A percentile compares a stretch with the other conserved stretches of the same genome.
Evolutionary conservation across 2,797 vertebrate species (phyloP).

Genomic region (Phrynocephalus guinanensis): DNA sequence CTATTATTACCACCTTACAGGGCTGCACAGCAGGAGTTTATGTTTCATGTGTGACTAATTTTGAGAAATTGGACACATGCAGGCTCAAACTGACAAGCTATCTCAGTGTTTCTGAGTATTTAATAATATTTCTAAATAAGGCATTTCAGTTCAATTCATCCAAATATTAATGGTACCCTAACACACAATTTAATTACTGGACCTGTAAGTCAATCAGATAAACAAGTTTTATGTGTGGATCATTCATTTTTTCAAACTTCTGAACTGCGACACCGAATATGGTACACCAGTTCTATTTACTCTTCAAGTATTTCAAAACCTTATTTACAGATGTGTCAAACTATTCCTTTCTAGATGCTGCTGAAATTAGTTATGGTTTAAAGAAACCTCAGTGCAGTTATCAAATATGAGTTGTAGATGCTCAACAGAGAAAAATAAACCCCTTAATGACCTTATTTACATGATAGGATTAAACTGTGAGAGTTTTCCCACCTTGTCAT

Average conservation of each 20-base stretch:
- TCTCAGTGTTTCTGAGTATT: conserved; percentile 4
- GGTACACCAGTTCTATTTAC: conserved; percentile 36
- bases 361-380: conserved; percentile 24
- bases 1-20: conserved; percentile 30
- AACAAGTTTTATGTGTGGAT: background rate
- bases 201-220: conserved; percentile 31
- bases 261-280: background rate
- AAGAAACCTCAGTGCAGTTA: background rate
- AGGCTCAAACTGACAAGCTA: background rate
- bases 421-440: background rate
- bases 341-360: conserved; percentile 37
- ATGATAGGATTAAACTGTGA: background rate
- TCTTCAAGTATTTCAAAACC: conserved; percentile 50
- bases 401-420: background rate
- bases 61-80: conserved; percentile 31
- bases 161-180: conserved; percentile 38
- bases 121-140: conserved; percentile 33
- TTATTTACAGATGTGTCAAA: conserved; percentile 32
- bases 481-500: background rate
- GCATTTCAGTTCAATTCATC: conserved; percentile 1
- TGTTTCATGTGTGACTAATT: conserved; percentile 33
- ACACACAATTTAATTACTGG: conserved; percentile 27
- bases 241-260: conserved; percentile 44
- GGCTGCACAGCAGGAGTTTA: conserved; percentile 9
- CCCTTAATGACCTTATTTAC: background rate